Conservation (phyloP, 2,113 vertebrate species). For the Pyxicephalus adspersus region DNA sequence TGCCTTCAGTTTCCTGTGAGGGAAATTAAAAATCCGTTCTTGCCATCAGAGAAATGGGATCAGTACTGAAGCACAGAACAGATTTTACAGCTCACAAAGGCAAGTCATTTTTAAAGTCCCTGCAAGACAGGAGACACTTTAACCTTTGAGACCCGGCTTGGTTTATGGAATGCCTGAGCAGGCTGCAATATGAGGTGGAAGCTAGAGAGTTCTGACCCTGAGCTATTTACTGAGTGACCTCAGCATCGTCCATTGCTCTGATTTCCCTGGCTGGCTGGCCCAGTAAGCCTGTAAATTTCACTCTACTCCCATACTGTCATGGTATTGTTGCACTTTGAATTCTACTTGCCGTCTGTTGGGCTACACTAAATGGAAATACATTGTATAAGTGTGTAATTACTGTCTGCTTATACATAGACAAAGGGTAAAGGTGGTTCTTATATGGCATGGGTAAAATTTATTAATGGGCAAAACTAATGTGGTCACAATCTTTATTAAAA, state of each 20-base stretch:
- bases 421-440: neutral
- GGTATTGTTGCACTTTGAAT: slow-evolving; percentile 35
- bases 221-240: slow-evolving; percentile 46
- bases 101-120: slow-evolving; percentile 46
- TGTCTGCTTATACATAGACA: slow-evolving; percentile 5
- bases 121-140: slow-evolving; percentile 31
- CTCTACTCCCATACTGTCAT: slow-evolving; percentile 21
- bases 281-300: slow-evolving; percentile 42
- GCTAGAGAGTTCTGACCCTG: slow-evolving; percentile 27
- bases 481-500: neutral
- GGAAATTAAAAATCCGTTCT: slow-evolving; percentile 15
- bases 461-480: slow-evolving; percentile 11
- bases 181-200: slow-evolving; percentile 35
- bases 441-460: neutral
- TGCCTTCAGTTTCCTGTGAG: neutral
- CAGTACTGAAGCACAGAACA: neutral
- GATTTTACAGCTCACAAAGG: slow-evolving; percentile 2
- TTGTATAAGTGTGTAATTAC: slow-evolving; percentile 32
- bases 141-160: slow-evolving; percentile 24
- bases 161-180: slow-evolving; percentile 42
- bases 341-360: slow-evolving; percentile 1
- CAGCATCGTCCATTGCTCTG: neutral
- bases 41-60: slow-evolving; percentile 36
- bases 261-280: slow-evolving; percentile 38
- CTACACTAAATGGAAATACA: slow-evolving; percentile 26